These are phyloP conservation scores for Habrosyne pyritoides DNA, from an alignment of 2,888 invertebrate species.

Conservation along the genomic window DNA sequence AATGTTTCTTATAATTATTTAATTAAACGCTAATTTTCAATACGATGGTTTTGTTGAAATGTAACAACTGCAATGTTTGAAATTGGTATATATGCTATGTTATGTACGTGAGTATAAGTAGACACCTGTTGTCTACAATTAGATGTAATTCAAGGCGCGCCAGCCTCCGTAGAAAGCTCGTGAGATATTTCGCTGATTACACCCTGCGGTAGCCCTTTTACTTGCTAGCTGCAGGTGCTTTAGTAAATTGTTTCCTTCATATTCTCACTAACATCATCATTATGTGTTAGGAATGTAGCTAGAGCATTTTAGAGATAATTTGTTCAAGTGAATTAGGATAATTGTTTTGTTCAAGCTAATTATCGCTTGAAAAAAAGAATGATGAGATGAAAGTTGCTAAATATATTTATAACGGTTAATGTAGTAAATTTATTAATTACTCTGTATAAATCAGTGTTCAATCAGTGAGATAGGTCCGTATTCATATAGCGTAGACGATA, in stretches of 20 bases:
- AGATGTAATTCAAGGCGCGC: conserved; percentile 33
- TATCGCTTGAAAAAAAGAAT: neutral
- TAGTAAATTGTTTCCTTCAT: conserved; percentile 9
- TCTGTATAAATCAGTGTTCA: neutral
- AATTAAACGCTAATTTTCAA: no score
- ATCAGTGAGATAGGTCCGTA: neutral
- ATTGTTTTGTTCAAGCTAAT: neutral
- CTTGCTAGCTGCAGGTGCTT: conserved; percentile 18
- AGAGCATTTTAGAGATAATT: neutral
- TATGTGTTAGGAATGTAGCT: neutral
- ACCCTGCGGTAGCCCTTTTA: conserved; percentile 23
- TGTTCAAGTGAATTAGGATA: neutral
- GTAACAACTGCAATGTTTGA: neutral
- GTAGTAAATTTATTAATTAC: neutral
- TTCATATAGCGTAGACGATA: neutral
- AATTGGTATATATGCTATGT: conserved; percentile 17
- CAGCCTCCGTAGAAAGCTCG: conserved; percentile 44
- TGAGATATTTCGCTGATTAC: conserved; percentile 28
- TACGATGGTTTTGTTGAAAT: neutral
- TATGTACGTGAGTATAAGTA: conserved; percentile 21
- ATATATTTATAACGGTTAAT: no score
- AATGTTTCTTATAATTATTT: no score
- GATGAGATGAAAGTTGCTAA: neutral
- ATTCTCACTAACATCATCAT: conserved; percentile 1
- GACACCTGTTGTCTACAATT: conserved; percentile 40